Conservation (phyloP, 2,113 vertebrate genomes). For the Triplophysa tibetana region DNA sequence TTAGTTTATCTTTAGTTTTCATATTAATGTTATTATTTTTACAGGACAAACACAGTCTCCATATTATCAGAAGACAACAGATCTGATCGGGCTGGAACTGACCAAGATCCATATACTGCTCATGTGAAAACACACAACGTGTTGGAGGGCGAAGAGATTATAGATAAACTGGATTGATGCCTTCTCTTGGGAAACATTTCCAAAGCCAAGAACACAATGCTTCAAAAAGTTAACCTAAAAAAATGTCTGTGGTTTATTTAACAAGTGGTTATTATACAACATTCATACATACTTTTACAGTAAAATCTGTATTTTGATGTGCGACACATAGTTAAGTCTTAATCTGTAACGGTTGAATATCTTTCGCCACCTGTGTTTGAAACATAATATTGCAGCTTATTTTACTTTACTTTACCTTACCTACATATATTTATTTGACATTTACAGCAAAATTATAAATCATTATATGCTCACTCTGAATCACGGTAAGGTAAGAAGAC, state of each 20-base stretch:
- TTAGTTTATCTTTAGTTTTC: not conserved
- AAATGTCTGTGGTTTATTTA: not conserved
- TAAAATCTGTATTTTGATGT: no score
- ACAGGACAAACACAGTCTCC: constrained; percentile 68
- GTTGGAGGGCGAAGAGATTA: constrained; percentile 51
- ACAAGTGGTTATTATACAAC: no score
- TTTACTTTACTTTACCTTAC: no score
- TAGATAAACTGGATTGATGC: constrained; percentile 48
- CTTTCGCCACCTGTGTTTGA: no score
- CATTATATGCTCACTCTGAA: no score
- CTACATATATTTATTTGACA: no score
- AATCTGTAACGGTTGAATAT: no score
- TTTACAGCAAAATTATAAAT: no score
- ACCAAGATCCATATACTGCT: constrained; percentile 65
- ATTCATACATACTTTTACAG: no score
- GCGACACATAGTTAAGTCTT: no score
- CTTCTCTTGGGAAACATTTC: constrained; percentile 36
- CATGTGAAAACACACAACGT: constrained; percentile 72
- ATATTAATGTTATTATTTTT: constrained; percentile 49
- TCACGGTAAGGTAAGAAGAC: no score
- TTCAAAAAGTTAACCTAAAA: not conserved
- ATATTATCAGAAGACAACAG: constrained; percentile 58
- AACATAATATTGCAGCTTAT: no score
- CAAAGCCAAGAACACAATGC: not conserved
- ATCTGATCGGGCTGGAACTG: not conserved